phyloP scores from a whole-genome alignment of 2,888 invertebrate genomes.

The Habroteleia sp. region DNA sequence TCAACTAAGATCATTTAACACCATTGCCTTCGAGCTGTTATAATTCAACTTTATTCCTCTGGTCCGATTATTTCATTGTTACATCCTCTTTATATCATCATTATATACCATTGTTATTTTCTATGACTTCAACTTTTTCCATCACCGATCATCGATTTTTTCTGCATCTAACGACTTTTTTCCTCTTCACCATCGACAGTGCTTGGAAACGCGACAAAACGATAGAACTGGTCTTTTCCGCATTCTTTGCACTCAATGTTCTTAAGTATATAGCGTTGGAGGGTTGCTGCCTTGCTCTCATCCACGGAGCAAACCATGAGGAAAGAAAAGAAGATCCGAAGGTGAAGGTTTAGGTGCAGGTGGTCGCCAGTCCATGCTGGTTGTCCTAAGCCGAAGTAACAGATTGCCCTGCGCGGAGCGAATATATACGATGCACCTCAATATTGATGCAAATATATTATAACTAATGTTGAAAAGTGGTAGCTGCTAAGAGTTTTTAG shows the following conservation, averaged over 20 bases:
- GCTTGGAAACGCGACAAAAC: conserved; percentile 33
- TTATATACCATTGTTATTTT: conserved; percentile 8
- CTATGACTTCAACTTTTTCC: conserved; percentile 7
- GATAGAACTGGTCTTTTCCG: conserved; percentile 56
- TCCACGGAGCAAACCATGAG: conserved; percentile 16
- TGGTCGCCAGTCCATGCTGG: conserved; percentile 49
- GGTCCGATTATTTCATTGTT: conserved; percentile 9
- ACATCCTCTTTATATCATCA: conserved; percentile 15
- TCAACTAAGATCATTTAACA: no score
- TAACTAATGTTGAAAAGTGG: not conserved
- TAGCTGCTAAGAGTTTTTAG: no score
- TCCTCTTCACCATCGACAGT: conserved; percentile 4
- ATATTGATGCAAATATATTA: conserved; percentile 44
- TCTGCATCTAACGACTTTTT: conserved; percentile 1
- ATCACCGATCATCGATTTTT: conserved; percentile 10
- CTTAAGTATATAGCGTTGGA: conserved; percentile 47
- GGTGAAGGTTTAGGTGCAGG: conserved; percentile 58
- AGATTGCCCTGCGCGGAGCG: conserved; percentile 33
- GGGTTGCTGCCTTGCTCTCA: conserved; percentile 41
- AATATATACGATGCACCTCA: conserved; percentile 37
- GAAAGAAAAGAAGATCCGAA: conserved; percentile 39
- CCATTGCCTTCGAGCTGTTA: no score
- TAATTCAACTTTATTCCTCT: not conserved
- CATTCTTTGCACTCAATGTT: conserved; percentile 41
- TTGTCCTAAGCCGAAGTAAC: conserved; percentile 50